Percentiles rank a stretch among this genome's conserved stretches.
These are phyloP conservation scores for Helarctos malayanus DNA, from an alignment of 2,797 vertebrate genomes.

Conservation along the genomic window DNA sequence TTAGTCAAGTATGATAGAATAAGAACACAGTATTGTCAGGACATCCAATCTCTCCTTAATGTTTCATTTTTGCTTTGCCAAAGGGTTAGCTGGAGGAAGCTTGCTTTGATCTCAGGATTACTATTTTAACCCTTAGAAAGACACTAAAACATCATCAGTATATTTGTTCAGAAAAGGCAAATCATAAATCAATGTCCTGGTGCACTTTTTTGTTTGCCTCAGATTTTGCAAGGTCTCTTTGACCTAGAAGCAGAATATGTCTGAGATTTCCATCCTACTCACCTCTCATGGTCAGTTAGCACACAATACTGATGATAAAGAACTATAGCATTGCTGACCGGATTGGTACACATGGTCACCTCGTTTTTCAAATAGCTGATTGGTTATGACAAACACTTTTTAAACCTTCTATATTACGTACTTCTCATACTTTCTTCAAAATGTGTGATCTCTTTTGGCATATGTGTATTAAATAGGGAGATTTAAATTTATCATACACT, in stretches of 20 bases:
- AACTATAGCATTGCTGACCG: neutral
- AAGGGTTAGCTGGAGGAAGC: neutral
- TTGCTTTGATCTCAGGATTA: neutral
- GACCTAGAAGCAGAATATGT: neutral
- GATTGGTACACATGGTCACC: neutral
- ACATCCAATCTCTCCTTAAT: neutral
- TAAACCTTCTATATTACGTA: neutral
- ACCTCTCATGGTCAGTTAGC: neutral
- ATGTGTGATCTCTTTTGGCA: neutral
- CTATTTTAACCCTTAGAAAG: neutral
- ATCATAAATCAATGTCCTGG: neutral
- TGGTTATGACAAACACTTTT: neutral
- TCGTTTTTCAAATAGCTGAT: conserved; percentile 34
- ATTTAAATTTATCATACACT: conserved; percentile 37
- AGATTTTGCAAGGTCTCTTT: conserved; percentile 30
- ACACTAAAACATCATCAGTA: neutral
- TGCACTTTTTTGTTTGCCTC: neutral
- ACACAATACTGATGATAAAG: neutral
- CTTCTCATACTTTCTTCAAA: neutral
- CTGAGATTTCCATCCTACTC: neutral
- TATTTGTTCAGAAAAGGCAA: conserved; percentile 20
- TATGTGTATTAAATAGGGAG: neutral
- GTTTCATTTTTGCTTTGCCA: neutral
- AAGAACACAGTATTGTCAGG: neutral
- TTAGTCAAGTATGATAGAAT: neutral